Percentiles rank a stretch among this genome's conserved stretches.
Evolutionary conservation across 2,113 vertebrate species (phyloP).

Genomic region (Chaetodon auriga): DNA sequence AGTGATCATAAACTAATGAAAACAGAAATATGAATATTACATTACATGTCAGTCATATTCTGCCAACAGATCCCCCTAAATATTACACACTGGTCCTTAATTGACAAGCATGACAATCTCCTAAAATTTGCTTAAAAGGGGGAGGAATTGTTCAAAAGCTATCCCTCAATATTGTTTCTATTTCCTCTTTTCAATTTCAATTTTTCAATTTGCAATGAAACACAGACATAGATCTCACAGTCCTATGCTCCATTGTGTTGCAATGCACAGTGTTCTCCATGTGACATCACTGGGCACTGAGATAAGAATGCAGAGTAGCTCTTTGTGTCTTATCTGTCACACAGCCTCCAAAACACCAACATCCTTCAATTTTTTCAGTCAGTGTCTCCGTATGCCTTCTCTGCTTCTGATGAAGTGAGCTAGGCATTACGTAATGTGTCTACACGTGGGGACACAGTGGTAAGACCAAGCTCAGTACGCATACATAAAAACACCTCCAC

Average conservation of each 20-base stretch:
- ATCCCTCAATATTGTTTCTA: constrained; percentile 1
- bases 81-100: no score
- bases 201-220: constrained; percentile 6
- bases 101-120: neutral
- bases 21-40: no score
- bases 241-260: constrained; percentile 3
- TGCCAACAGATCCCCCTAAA: no score
- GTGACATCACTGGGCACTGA: constrained; percentile 21
- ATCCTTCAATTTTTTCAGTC: constrained; percentile 5
- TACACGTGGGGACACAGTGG: constrained; percentile 8
- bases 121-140: neutral
- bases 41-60: no score
- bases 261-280: constrained; percentile 15
- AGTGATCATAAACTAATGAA: no score
- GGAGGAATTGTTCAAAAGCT: constrained; percentile 8
- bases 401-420: constrained; percentile 16
- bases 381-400: constrained; percentile 4
- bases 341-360: constrained; percentile 9
- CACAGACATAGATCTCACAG: constrained; percentile 33
- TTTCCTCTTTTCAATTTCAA: constrained; percentile 20
- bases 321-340: constrained; percentile 34
- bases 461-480: constrained; percentile 9
- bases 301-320: constrained; percentile 36
- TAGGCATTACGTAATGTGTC: constrained; percentile 40
- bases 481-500: constrained; percentile 38